These are phyloP conservation scores for Hippocampus abdominalis DNA, from an alignment of 2,113 vertebrate species.

Conservation along the genomic window DNA sequence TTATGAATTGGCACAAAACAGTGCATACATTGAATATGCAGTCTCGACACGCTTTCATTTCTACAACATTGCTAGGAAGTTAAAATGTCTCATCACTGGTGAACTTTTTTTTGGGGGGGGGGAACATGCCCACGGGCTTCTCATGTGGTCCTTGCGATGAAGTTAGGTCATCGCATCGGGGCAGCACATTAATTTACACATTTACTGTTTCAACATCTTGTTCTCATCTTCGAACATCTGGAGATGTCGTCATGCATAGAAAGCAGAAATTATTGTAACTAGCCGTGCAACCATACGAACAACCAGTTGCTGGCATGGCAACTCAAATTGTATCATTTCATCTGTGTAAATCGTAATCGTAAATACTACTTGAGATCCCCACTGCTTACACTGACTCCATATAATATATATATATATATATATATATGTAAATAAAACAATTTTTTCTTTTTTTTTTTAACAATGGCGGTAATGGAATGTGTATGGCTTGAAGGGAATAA, in stretches of 20 bases:
- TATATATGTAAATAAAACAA: too few species aligned
- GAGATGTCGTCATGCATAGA: slow-evolving; percentile 10
- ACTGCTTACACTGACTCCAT: slow-evolving; percentile 9
- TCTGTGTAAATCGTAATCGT: slow-evolving; percentile 14
- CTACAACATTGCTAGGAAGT: too few species aligned
- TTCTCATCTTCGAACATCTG: slow-evolving; percentile 14
- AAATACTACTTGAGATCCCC: slow-evolving; percentile 14
- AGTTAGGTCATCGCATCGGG: neutral
- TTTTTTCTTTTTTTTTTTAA: too few species aligned
- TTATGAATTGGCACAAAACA: too few species aligned
- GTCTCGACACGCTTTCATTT: too few species aligned
- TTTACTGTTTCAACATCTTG: slow-evolving; percentile 11
- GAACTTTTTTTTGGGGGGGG: too few species aligned
- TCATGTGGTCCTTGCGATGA: neutral
- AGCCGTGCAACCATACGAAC: slow-evolving; percentile 23
- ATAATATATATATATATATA: too few species aligned
- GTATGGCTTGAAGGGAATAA: neutral
- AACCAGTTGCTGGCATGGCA: slow-evolving; percentile 4
- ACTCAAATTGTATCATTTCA: slow-evolving; percentile 19
- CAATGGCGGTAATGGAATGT: too few species aligned
- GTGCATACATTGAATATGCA: too few species aligned
- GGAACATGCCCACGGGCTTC: too few species aligned
- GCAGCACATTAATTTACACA: neutral
- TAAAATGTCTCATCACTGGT: too few species aligned
- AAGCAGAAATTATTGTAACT: slow-evolving; percentile 15